Percentiles rank a stretch among this genome's conserved stretches.
phyloP scores from a whole-genome alignment of 1,140 invertebrate species.

The Vanessa tameamea region DNA sequence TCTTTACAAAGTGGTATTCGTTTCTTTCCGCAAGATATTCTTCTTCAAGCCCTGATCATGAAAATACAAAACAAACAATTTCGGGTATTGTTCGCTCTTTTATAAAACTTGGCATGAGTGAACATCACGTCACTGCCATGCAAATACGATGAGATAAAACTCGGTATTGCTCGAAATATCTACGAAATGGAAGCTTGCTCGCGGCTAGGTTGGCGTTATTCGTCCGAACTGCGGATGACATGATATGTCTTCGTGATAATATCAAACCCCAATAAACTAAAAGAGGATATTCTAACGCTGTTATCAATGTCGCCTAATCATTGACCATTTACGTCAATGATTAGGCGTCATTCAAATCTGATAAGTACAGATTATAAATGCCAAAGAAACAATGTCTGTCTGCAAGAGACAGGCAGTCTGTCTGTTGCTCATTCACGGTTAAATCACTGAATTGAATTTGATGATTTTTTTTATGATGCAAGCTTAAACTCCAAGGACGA shows the following conservation, averaged over 20 bases:
- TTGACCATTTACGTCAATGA: no score
- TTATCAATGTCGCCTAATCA: not conserved
- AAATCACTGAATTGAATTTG: no score
- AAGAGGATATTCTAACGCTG: not conserved
- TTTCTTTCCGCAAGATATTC: no score
- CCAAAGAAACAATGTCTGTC: not conserved
- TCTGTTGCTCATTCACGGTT: no score
- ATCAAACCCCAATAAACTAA: constrained; percentile 6
- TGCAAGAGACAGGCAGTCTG: no score
- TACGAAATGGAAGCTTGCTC: constrained; percentile 5
- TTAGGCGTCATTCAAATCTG: no score
- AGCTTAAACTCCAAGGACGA: no score
- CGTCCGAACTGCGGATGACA: constrained; percentile 1
- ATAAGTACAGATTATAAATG: no score
- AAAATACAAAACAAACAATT: not conserved
- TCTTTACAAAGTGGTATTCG: no score
- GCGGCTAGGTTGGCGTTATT: constrained; percentile 3
- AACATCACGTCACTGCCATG: constrained; percentile 3
- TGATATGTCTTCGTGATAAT: constrained; percentile 6
- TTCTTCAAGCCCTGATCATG: no score
- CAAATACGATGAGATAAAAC: constrained; percentile 10
- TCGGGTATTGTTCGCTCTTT: not conserved
- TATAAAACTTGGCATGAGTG: constrained; percentile 4
- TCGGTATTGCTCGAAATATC: not conserved
- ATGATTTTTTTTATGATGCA: no score